Percentiles rank a stretch among this genome's conserved stretches.
phyloP scores from a whole-genome alignment of 2,888 invertebrate species.

The Oxycera nigricornis region DNA sequence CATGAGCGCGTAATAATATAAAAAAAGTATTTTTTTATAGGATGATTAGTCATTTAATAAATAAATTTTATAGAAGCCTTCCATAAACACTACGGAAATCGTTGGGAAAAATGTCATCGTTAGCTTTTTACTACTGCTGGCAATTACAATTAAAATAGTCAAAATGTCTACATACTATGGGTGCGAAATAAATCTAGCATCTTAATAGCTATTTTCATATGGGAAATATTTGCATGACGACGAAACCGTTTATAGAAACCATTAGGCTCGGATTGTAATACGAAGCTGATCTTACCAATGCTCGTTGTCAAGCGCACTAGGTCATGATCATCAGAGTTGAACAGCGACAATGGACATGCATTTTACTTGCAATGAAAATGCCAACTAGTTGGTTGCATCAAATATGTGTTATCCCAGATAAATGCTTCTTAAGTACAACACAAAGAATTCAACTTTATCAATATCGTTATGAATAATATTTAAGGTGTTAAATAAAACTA shows the following conservation, averaged over 20 bases:
- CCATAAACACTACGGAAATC: background rate
- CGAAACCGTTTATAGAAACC: conserved; percentile 22
- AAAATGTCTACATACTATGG: too few relatives aligned
- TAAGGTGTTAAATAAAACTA: too few relatives aligned
- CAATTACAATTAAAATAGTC: too few relatives aligned
- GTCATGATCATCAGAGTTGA: conserved; percentile 27
- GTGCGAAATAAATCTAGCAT: background rate
- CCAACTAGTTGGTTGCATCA: background rate
- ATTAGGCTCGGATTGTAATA: background rate
- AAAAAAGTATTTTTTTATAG: background rate
- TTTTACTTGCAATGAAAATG: background rate
- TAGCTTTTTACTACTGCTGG: background rate
- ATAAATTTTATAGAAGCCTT: background rate
- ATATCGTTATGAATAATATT: too few relatives aligned
- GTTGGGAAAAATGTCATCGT: background rate
- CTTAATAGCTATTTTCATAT: conserved; percentile 5
- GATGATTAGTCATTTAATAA: background rate
- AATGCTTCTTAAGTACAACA: too few relatives aligned
- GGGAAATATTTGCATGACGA: conserved; percentile 8
- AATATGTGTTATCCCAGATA: too few relatives aligned
- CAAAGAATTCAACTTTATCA: too few relatives aligned
- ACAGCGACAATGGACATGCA: background rate
- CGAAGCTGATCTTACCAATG: conserved; percentile 24
- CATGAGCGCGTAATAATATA: background rate
- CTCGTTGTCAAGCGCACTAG: conserved; percentile 37